Conservation (phyloP, 2,113 vertebrate genomes). For the Choloepus hoffmanni region DNA sequence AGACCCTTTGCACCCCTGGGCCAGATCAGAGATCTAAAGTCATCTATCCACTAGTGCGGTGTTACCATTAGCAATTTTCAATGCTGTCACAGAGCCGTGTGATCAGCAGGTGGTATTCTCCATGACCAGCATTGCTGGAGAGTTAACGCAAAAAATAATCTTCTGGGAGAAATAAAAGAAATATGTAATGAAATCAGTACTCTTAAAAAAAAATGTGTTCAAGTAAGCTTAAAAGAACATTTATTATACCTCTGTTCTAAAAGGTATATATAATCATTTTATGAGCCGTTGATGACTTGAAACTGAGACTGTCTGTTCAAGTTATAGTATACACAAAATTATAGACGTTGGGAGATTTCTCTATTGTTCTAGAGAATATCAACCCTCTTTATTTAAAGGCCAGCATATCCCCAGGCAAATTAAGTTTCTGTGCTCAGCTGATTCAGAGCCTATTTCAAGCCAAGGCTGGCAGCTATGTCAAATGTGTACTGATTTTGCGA, state of each 20-base stretch:
- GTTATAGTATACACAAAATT: slow-evolving; percentile 30
- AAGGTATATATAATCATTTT: slow-evolving; percentile 43
- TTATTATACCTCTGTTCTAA: slow-evolving; percentile 70
- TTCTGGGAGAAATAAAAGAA: slow-evolving; percentile 77
- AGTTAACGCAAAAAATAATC: slow-evolving; percentile 73
- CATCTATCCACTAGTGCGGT: slow-evolving; percentile 63
- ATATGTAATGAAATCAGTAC: slow-evolving; percentile 58
- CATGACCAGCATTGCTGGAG: slow-evolving; percentile 62
- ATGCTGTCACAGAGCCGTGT: slow-evolving; percentile 69
- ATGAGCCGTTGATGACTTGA: slow-evolving; percentile 56
- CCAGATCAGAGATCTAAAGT: slow-evolving; percentile 74
- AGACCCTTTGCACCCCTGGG: slow-evolving; percentile 75
- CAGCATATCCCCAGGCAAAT: slow-evolving; percentile 72
- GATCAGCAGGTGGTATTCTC: slow-evolving; percentile 81
- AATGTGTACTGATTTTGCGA: slow-evolving; percentile 77
- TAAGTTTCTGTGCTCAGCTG: slow-evolving; percentile 76
- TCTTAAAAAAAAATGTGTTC: slow-evolving; percentile 67
- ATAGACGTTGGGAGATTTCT: slow-evolving; percentile 68
- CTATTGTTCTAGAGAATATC: slow-evolving; percentile 69
- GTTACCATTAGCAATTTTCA: slow-evolving; percentile 80
- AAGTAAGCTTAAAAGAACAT: slow-evolving; percentile 64
- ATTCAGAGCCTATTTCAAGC: slow-evolving; percentile 71
- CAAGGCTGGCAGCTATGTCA: slow-evolving; percentile 73
- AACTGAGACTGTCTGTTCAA: slow-evolving; percentile 59
- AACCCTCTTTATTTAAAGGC: slow-evolving; percentile 77